phyloP scores from a whole-genome alignment of 2,888 invertebrate species.

The Spodoptera littoralis region DNA sequence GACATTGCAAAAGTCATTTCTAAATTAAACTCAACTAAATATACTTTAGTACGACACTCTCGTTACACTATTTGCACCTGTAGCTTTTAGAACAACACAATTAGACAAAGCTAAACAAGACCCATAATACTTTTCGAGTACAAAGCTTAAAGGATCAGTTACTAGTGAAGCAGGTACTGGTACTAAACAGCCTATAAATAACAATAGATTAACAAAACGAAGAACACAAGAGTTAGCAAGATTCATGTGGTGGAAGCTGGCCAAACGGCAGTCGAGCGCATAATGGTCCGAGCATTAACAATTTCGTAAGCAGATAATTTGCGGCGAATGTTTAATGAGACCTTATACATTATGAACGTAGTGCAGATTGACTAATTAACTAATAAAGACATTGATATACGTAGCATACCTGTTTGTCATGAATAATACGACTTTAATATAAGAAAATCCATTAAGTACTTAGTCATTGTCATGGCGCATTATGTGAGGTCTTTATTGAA shows the following conservation, averaged over 20 bases:
- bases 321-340: conserved; percentile 64
- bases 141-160: conserved; percentile 34
- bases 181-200: conserved; percentile 71
- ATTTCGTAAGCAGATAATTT: conserved; percentile 76
- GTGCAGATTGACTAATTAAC: conserved; percentile 40
- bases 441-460: conserved; percentile 8
- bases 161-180: conserved; percentile 10
- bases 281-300: conserved; percentile 76
- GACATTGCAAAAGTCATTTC: too few species aligned
- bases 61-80: too few species aligned
- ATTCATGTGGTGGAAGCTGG: conserved; percentile 76
- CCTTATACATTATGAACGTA: conserved; percentile 53
- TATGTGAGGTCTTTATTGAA: conserved; percentile 22
- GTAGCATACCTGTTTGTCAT: conserved; percentile 23
- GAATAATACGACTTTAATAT: conserved; percentile 26
- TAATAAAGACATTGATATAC: conserved; percentile 43
- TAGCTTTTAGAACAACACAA: neutral
- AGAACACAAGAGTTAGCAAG: conserved; percentile 66
- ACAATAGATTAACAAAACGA: conserved; percentile 78
- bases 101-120: conserved; percentile 11
- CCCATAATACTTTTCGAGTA: conserved; percentile 6
- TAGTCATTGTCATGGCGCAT: neutral
- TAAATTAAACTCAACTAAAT: too few species aligned
- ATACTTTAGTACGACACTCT: too few species aligned
- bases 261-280: conserved; percentile 77